These are phyloP conservation scores for Epicauta chinensis DNA, from an alignment of 1,140 invertebrate genomes.

Conservation along the genomic window DNA sequence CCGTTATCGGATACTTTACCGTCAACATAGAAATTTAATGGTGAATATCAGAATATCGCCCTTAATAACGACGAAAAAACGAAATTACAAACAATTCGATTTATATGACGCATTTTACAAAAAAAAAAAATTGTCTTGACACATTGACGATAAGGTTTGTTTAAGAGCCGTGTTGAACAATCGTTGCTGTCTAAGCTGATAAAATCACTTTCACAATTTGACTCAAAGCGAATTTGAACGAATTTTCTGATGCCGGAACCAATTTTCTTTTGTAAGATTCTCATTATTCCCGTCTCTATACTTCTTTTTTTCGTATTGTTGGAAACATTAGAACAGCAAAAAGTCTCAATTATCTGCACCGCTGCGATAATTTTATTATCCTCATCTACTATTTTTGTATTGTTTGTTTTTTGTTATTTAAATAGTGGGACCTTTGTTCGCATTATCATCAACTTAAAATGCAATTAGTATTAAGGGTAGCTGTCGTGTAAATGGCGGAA, in stretches of 20 bases:
- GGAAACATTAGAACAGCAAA: background rate
- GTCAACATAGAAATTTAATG: no score
- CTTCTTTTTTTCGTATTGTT: constrained; percentile 2
- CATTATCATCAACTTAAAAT: no score
- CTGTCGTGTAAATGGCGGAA: constrained; percentile 11
- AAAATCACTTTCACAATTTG: no score
- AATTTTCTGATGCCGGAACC: constrained; percentile 3
- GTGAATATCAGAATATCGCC: no score
- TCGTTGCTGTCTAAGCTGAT: no score
- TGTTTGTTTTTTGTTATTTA: constrained; percentile 6
- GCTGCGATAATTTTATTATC: background rate
- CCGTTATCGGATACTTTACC: no score
- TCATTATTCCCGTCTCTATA: constrained; percentile 8
- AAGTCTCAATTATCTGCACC: background rate
- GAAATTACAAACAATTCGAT: no score
- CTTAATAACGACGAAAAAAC: no score
- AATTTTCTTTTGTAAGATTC: constrained; percentile 9
- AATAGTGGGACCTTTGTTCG: background rate
- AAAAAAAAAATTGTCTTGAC: no score
- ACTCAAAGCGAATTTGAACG: background rate
- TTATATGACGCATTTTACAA: no score
- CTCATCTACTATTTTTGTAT: background rate
- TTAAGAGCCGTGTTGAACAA: no score
- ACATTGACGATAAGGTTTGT: no score
- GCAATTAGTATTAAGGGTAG: constrained; percentile 6